Evolutionary conservation across 2,888 invertebrate genomes (phyloP).

Genomic region (Hypselothyrea guttata): DNA sequence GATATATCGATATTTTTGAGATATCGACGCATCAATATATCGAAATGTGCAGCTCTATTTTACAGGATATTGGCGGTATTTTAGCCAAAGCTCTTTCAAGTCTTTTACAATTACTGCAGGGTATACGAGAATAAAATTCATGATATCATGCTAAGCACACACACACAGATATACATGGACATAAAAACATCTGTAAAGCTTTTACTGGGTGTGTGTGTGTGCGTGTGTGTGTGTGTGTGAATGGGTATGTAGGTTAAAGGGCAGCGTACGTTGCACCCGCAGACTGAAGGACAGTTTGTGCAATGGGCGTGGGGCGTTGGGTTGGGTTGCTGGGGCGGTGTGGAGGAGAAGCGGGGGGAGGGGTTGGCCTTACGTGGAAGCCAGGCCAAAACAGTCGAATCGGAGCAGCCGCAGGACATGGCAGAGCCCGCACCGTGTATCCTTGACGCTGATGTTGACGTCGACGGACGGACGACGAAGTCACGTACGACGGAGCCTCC

Average conservation of each 20-base stretch:
- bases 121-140: conserved; percentile 1
- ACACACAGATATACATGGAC: background rate
- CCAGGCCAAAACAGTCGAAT: conserved; percentile 18
- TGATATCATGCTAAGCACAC: conserved; percentile 12
- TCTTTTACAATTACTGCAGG: too few relatives aligned
- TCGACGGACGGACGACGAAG: conserved; percentile 42
- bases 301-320: conserved; percentile 1
- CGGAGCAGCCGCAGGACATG: background rate
- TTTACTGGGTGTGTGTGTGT: background rate
- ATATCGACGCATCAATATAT: too few relatives aligned
- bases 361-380: conserved; percentile 59
- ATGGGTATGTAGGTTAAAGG: conserved; percentile 71
- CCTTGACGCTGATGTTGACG: conserved; percentile 43
- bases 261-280: conserved; percentile 71
- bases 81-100: too few relatives aligned
- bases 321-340: conserved; percentile 5
- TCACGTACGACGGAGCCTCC: conserved; percentile 66
- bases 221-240: conserved; percentile 11
- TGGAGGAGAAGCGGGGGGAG: conserved; percentile 4
- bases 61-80: too few relatives aligned
- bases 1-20: too few relatives aligned
- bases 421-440: conserved; percentile 36
- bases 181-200: background rate
- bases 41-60: too few relatives aligned
- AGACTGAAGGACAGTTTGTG: conserved; percentile 65